Evolutionary conservation across 1,140 invertebrate species (phyloP).

Genomic region (Platorchestia sp.): DNA sequence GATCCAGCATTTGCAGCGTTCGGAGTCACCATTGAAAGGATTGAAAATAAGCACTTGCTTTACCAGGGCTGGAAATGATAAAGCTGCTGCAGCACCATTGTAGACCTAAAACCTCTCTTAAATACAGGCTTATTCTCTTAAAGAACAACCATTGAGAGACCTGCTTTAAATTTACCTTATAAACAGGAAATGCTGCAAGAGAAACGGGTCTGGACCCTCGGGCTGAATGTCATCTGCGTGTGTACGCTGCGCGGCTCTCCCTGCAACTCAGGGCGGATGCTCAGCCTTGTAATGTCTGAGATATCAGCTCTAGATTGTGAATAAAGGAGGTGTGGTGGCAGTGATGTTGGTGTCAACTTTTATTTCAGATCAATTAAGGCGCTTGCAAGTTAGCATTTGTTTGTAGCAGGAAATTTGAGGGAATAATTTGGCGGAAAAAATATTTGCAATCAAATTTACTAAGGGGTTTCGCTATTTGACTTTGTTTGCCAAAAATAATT

Average conservation of each 20-base stretch:
- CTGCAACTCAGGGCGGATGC: too few relatives aligned
- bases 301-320: not conserved
- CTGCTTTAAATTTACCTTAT: not conserved
- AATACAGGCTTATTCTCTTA: not conserved
- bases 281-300: not conserved
- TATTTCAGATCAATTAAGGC: too few relatives aligned
- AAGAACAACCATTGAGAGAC: conserved; percentile 3
- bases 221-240: not conserved
- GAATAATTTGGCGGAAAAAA: not conserved
- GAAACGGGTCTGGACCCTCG: not conserved
- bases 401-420: too few relatives aligned
- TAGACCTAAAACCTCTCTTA: not conserved
- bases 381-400: too few relatives aligned
- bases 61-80: not conserved
- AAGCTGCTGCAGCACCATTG: not conserved
- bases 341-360: too few relatives aligned
- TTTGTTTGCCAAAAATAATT: not conserved
- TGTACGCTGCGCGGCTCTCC: not conserved
- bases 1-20: too few relatives aligned
- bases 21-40: not conserved
- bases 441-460: not conserved
- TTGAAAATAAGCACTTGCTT: not conserved
- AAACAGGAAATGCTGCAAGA: conserved; percentile 20
- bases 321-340: too few relatives aligned
- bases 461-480: not conserved